Evolutionary conservation across 2,888 invertebrate species (phyloP), one percentile per base, ranked within the genome.

Genomic region (Leuctra nigra): DNA sequence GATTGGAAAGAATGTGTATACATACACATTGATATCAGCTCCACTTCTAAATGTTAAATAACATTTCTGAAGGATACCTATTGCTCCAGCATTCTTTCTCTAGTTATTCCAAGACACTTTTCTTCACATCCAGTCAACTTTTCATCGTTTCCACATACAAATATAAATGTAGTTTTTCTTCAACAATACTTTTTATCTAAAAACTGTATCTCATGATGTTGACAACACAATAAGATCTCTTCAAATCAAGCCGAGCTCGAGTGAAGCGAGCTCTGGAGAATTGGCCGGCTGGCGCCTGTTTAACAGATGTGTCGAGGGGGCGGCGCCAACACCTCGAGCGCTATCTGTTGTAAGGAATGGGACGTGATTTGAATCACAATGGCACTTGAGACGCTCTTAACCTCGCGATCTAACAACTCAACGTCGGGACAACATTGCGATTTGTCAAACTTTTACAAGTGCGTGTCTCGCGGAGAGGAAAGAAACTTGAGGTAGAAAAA

Each of bases 331-430:
- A 33, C 33, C 35, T 33, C 16, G 35, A 50, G 22, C 50, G 24
- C 41, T 18, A 29, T 47, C 55, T 36, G 16, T 22, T 38, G 55
- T 55, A 55, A 55, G 55, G 55, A 55, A 55, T 50, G 55, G 55
- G 14, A 29, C 39, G 55, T 35, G 50, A 55, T 55, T 55, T 55
- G 55, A 55, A 55, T 55, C 55, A 55, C 55, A 55, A 55, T 50
- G 55, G 41, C 41, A 39, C 25, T 38, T 20, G 18, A 20, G 41
- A 44, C 2, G 20, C 22, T 44, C 44, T 44, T 20, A 44, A 35
- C 41, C 29, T 41, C 53, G 22, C 14, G 22, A 20, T 24, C 22
- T n/a, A 25, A 35, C 53, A 13, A 13, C 50, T n/a, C 16, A 13
- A n/a, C 25, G 9, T 18, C 13, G n/a, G 50, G 47, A 55, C 55